Evolutionary conservation across 2,113 vertebrate species (phyloP).

Genomic region (Oxyruncus cristatus): DNA sequence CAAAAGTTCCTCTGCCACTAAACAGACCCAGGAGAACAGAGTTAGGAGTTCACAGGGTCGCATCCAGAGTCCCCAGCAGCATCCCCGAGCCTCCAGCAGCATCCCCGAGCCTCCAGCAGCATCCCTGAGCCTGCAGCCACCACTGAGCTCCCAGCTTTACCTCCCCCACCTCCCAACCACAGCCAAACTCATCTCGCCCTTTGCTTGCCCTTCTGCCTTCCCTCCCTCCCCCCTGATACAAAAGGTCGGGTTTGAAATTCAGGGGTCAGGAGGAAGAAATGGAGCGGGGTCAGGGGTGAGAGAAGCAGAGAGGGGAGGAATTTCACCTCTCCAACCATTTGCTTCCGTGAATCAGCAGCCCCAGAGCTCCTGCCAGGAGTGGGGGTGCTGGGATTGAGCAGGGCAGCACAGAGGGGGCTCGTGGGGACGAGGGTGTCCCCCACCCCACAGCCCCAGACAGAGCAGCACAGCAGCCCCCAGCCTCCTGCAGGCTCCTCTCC

Average conservation of each 20-base stretch:
- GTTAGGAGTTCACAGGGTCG: accelerated
- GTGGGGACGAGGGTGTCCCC: neutral
- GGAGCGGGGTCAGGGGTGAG: slow-evolving; percentile 57
- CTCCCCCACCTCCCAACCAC: neutral
- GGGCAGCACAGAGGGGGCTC: neutral
- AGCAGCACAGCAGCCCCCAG: neutral
- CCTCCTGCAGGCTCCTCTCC: neutral
- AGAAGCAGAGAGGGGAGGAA: slow-evolving; percentile 3
- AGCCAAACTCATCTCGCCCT: neutral
- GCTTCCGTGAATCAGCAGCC: neutral
- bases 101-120: neutral
- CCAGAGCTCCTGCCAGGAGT: neutral
- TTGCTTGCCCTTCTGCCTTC: neutral
- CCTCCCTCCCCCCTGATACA: neutral
- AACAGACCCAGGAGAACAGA: neutral
- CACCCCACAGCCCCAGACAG: neutral
- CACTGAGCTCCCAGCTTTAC: neutral
- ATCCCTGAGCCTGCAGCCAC: neutral
- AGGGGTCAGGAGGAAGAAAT: slow-evolving; percentile 58
- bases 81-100: too few relatives aligned
- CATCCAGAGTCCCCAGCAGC: neutral
- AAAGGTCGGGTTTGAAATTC: slow-evolving; percentile 61
- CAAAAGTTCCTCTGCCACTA: neutral
- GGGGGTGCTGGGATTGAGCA: neutral
- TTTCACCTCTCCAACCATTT: neutral